Base-by-base conservation (phyloP, 2,888 invertebrate species). In the Drosophila meridionalis region DNA sequence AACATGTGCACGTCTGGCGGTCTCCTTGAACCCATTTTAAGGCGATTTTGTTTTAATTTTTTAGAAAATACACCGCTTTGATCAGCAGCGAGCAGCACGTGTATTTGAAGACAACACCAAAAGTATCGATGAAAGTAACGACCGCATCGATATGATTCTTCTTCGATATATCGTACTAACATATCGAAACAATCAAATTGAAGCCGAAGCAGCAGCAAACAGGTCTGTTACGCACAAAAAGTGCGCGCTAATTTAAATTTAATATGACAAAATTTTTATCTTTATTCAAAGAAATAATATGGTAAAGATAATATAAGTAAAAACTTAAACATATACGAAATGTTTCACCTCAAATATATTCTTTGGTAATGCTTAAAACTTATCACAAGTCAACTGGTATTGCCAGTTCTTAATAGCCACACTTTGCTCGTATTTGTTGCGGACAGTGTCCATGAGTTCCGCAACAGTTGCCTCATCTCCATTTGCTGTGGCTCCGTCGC, bases 341-440 rank as follows among this genome's bases (percentile, higher is more conserved):
- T 50, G 48, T 62, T 65, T 32, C 4, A 14, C 30, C 32, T 47
- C 28, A 53, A 53, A 9, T 58, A 63, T 50, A 65, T 61, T 42
- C 64, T 81, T 81, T 78, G 76, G 69, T 77, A 71, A 66, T 45
- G 56, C 56, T 83, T 87, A 93, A 69, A 93, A 90, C 78, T 92
- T 92, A 79, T 93, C 92, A 90, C 92, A 93, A 70, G 93, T 93
- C 69, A 93, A 83, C 80, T 93, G 93, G 85, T 93, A 93, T 80
- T 92, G 91, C 93, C 93, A 93, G 90, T 93, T 93, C 83, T 91
- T 92, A 83, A 93, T 83, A 86, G 91, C 92, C 83, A 91, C 66
- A 77, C 89, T 90, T 60, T 92, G 86, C 58, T 91, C 82, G 80
- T 84, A 85, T 90, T 91, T 84, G 86, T 89, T 69, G 87, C 83